Percentiles rank a stretch among this genome's conserved stretches.
Evolutionary conservation across 1,140 invertebrate genomes (phyloP).

Genomic region (Pissodes strobi): DNA sequence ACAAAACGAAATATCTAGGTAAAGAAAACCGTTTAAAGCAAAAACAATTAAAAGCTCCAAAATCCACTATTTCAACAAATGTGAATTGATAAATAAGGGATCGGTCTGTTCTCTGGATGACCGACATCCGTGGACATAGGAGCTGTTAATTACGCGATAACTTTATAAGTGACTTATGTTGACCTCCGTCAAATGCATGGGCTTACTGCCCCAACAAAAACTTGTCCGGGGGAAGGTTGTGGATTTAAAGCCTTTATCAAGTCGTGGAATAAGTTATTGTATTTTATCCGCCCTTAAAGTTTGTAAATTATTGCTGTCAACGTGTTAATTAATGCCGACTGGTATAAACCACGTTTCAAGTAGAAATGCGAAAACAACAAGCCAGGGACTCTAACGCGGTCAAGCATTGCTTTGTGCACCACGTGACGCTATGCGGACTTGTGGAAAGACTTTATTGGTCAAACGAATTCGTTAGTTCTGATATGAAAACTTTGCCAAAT

Average conservation of each 20-base stretch:
- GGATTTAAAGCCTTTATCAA: conserved; percentile 15
- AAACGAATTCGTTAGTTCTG: too few species aligned
- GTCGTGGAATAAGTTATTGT: conserved; percentile 8
- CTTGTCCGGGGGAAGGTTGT: not conserved
- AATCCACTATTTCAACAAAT: too few species aligned
- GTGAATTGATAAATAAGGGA: too few species aligned
- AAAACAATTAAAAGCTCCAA: too few species aligned
- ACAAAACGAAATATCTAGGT: too few species aligned
- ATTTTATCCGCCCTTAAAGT: conserved; percentile 5
- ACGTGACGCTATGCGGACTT: too few species aligned
- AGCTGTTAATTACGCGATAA: not conserved
- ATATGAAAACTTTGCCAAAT: too few species aligned
- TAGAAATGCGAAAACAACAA: conserved; percentile 1
- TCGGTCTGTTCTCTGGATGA: too few species aligned
- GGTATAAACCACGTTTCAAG: conserved; percentile 3
- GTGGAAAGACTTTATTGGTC: too few species aligned
- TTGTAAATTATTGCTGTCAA: conserved; percentile 18
- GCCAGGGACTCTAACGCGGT: too few species aligned
- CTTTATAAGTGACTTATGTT: not conserved
- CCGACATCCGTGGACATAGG: not conserved
- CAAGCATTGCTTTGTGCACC: too few species aligned
- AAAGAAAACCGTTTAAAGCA: too few species aligned
- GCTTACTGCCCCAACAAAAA: not conserved
- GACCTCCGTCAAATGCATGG: conserved; percentile 1
- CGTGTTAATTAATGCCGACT: conserved; percentile 10